phyloP scores from a whole-genome alignment of 2,888 invertebrate species.

The Escarpia spicata region DNA sequence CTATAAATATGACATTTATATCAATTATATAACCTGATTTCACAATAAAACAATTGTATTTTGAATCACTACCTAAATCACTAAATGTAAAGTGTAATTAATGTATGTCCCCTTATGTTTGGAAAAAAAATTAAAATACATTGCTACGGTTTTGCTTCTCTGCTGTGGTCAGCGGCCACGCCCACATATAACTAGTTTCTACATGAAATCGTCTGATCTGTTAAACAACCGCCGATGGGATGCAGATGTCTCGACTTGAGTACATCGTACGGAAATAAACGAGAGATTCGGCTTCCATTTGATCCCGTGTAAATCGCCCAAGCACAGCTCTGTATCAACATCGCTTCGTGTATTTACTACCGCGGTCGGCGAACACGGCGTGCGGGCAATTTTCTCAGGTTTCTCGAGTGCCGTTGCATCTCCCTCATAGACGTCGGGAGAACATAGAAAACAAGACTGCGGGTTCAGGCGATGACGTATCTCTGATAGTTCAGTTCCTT shows the following conservation, averaged over 20 bases:
- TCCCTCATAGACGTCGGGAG: background rate
- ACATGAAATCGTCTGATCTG: background rate
- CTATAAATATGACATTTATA: no score
- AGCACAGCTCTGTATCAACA: background rate
- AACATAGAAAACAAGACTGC: background rate
- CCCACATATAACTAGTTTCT: background rate
- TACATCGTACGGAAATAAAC: background rate
- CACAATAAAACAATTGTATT: no score
- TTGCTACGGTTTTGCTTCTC: background rate
- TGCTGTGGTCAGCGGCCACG: background rate
- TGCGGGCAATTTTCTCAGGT: background rate
- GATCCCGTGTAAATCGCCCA: background rate
- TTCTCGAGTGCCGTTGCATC: background rate
- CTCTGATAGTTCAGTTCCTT: background rate
- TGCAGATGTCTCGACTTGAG: background rate
- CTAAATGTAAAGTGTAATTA: no score
- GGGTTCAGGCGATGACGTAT: background rate
- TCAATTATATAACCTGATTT: no score
- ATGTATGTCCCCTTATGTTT: background rate
- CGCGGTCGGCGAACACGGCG: background rate
- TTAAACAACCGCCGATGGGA: background rate
- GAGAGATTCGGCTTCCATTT: background rate
- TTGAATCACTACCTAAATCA: no score
- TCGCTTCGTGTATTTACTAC: conserved; percentile 1
- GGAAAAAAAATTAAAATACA: background rate